phyloP scores from a whole-genome alignment of 2,113 vertebrate genomes.

The Oceanites oceanicus region DNA sequence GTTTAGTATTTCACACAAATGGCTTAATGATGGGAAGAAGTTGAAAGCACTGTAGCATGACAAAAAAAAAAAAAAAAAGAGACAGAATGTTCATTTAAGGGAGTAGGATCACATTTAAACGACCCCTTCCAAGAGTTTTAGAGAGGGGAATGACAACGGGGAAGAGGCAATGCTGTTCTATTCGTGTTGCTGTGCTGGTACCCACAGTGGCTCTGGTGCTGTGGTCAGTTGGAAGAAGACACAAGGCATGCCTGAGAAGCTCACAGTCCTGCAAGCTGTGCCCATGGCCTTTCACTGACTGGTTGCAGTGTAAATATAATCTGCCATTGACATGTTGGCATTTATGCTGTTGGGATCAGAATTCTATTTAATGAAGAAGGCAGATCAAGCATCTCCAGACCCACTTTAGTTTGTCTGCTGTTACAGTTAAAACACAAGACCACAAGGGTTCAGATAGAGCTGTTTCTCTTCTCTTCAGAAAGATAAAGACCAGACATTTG shows the following conservation, averaged over 20 bases:
- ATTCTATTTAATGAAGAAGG: background rate
- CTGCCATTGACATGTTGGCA: background rate
- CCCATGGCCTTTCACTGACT: background rate
- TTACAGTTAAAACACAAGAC: background rate
- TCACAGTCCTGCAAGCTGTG: background rate
- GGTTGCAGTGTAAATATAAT: background rate
- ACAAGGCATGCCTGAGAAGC: rapidly evolving
- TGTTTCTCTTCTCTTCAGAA: background rate
- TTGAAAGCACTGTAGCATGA: constrained; percentile 25
- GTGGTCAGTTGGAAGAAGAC: background rate
- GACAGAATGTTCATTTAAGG: background rate
- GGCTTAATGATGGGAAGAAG: constrained; percentile 65
- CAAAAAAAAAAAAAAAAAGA: background rate
- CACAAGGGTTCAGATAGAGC: background rate
- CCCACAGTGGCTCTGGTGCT: background rate
- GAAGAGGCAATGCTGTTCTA: background rate
- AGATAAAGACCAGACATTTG: background rate
- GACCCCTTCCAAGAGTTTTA: background rate
- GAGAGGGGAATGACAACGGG: background rate
- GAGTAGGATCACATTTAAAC: background rate
- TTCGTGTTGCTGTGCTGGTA: background rate
- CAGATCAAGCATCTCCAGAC: background rate
- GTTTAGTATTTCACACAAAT: constrained; percentile 67
- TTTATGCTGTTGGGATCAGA: background rate
- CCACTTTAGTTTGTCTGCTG: background rate